phyloP scores from a whole-genome alignment of 1,140 invertebrate genomes.

The Ceratitis capitata region DNA sequence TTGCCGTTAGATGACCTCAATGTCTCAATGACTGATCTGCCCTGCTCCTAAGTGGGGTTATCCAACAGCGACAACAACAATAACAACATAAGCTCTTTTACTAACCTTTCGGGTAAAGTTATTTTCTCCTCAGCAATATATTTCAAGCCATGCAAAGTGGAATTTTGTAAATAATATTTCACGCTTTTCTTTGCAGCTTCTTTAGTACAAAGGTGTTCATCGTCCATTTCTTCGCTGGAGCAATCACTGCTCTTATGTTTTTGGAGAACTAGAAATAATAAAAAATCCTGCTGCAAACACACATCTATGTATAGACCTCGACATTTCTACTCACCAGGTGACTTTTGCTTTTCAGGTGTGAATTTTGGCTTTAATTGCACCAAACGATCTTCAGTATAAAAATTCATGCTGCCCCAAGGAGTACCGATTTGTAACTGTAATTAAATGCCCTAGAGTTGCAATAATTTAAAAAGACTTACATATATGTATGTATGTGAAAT shows the following conservation, averaged over 20 bases:
- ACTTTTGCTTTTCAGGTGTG: neutral
- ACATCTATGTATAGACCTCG: too few species aligned
- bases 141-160: conserved; percentile 78
- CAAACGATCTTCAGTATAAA: neutral
- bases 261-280: neutral
- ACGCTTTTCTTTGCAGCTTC: conserved; percentile 52
- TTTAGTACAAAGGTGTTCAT: conserved; percentile 48
- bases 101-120: conserved; percentile 75
- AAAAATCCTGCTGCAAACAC: too few species aligned
- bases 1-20: too few species aligned
- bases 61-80: too few species aligned
- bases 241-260: conserved; percentile 28
- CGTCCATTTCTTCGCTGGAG: conserved; percentile 32
- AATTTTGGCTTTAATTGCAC: neutral
- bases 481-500: neutral
- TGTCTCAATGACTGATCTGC: too few species aligned
- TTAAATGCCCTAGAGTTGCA: neutral
- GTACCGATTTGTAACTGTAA: neutral
- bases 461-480: neutral
- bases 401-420: neutral
- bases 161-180: conserved; percentile 66
- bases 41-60: too few species aligned
- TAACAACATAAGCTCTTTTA: too few species aligned
- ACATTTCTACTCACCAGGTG: neutral
- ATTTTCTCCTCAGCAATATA: conserved; percentile 78